Conservation (phyloP, 2,113 vertebrate genomes). For the Muscicapa adusta region DNA sequence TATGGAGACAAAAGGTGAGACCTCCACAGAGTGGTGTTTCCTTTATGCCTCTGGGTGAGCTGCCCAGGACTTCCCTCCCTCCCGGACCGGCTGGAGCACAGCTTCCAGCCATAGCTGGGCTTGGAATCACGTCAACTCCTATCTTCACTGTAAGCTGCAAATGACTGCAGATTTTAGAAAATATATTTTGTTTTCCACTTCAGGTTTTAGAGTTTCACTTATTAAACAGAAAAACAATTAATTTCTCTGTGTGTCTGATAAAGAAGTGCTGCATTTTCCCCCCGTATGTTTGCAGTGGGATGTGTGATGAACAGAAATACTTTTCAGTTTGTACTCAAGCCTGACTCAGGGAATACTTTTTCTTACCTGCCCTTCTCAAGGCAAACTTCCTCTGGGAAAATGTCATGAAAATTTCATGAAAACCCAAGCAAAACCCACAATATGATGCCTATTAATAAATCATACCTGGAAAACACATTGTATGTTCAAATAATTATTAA, state of each 20-base stretch:
- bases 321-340: neutral
- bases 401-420: neutral
- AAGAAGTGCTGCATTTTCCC: neutral
- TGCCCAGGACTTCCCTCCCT: neutral
- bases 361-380: neutral
- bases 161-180: neutral
- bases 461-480: neutral
- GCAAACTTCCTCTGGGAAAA: neutral
- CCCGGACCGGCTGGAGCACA: fast-evolving
- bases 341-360: neutral
- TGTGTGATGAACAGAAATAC: neutral
- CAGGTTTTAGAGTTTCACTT: neutral
- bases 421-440: neutral
- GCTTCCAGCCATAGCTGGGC: neutral
- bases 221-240: neutral
- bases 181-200: neutral
- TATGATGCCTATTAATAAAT: neutral
- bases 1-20: neutral
- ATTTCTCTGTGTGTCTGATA: neutral
- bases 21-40: neutral
- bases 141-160: neutral
- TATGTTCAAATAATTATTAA: neutral
- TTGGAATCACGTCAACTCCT: neutral
- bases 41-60: neutral
- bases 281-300: neutral